A percentile compares a stretch with the other conserved stretches of the same genome.
phyloP scores from a whole-genome alignment of 92 coral and sea anemone genomes.

The Virgularia gustaviana region DNA sequence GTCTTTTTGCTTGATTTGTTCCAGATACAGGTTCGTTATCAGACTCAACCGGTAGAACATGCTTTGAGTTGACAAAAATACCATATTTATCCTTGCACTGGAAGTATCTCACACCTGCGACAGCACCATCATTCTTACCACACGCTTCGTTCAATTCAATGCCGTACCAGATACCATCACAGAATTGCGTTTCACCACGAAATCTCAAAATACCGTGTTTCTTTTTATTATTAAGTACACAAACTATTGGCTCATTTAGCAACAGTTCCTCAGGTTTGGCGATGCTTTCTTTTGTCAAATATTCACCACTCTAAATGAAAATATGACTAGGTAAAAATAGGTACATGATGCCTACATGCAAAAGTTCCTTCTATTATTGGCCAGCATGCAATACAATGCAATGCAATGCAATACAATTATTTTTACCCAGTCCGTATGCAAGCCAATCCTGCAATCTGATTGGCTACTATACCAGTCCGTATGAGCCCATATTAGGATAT shows the following conservation, averaged over 20 bases:
- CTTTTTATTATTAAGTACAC: constrained; percentile 70
- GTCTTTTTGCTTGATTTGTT: neutral
- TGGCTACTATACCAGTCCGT: too few relatives aligned
- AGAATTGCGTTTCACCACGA: constrained; percentile 79
- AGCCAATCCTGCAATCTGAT: too few relatives aligned
- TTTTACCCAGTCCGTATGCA: too few relatives aligned
- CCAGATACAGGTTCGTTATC: neutral
- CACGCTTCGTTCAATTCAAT: constrained; percentile 72
- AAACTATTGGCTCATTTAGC: constrained; percentile 72
- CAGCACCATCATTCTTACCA: constrained; percentile 96
- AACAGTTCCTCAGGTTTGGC: neutral
- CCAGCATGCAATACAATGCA: neutral
- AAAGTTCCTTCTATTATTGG: constrained; percentile 6
- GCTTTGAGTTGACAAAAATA: constrained; percentile 87
- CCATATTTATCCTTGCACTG: constrained; percentile 75
- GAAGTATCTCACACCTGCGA: constrained; percentile 83
- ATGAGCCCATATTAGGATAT: too few relatives aligned
- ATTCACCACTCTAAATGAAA: constrained; percentile 18
- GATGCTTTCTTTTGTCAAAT: neutral
- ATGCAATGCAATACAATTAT: too few relatives aligned
- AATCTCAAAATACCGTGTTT: constrained; percentile 71
- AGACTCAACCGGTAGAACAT: constrained; percentile 45
- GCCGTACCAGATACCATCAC: constrained; percentile 94
- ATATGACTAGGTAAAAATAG: too few relatives aligned
- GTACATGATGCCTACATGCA: too few relatives aligned